A percentile compares a stretch with the other conserved stretches of the same genome.
These are phyloP conservation scores for Myotis brandtii DNA, from an alignment of 2,113 vertebrate genomes.

Conservation along the genomic window DNA sequence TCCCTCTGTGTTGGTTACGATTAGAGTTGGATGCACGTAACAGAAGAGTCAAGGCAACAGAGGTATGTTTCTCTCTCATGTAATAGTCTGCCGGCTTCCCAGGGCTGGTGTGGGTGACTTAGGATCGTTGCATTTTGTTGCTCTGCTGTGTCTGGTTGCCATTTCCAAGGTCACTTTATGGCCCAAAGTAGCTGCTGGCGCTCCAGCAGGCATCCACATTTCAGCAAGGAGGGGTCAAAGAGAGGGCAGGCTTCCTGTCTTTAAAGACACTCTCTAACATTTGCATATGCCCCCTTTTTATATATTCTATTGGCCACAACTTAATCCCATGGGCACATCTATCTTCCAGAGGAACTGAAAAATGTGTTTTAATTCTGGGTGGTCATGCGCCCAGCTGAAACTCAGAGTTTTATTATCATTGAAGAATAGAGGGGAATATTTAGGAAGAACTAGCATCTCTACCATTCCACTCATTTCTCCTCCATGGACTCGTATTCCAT, in stretches of 20 bases:
- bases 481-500: not conserved
- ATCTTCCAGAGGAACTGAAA: not conserved
- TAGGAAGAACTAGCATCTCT: not conserved
- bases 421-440: not conserved
- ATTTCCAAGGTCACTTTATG: not conserved
- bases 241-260: not conserved
- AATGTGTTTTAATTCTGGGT: slow-evolving; percentile 19
- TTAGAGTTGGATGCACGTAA: not conserved
- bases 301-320: not conserved
- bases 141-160: not conserved
- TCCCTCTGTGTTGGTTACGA: not conserved
- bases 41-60: not conserved
- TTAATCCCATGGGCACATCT: not conserved
- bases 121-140: not conserved
- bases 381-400: not conserved
- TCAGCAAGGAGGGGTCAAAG: not conserved
- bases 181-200: not conserved
- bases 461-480: not conserved
- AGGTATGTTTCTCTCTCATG: not conserved
- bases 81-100: not conserved
- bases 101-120: not conserved
- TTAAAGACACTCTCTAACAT: not conserved
- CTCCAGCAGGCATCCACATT: not conserved
- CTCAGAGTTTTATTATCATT: not conserved
- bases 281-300: not conserved